A percentile compares a stretch with the other conserved stretches of the same genome.
Conservation (phyloP, 2,888 invertebrate genomes). For the Catocala fraxini region DNA sequence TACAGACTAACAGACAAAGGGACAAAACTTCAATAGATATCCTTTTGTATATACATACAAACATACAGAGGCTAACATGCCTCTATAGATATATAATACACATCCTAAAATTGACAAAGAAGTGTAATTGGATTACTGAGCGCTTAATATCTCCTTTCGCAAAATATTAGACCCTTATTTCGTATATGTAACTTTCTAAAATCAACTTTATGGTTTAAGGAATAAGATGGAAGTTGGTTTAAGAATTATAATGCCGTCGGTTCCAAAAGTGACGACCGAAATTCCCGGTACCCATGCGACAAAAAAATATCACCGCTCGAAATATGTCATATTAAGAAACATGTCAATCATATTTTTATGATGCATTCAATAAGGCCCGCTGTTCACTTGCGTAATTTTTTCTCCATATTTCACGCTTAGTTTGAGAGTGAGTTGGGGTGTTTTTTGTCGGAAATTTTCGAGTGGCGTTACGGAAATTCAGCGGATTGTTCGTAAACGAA, state of each 20-base stretch:
- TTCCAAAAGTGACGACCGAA: conserved; percentile 31
- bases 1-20: conserved; percentile 71
- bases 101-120: conserved; percentile 85
- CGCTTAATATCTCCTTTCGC: conserved; percentile 80
- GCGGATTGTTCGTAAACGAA: conserved; percentile 55
- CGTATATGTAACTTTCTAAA: conserved; percentile 14
- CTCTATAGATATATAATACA: conserved; percentile 85
- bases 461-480: conserved; percentile 64
- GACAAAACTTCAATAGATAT: conserved; percentile 74
- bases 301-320: conserved; percentile 87
- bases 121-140: conserved; percentile 85
- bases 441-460: conserved; percentile 70
- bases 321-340: conserved; percentile 87
- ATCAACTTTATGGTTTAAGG: fast-evolving
- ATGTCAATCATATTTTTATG: conserved; percentile 88
- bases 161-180: conserved; percentile 59
- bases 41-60: conserved; percentile 76
- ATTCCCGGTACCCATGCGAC: conserved; percentile 72
- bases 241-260: conserved; percentile 16
- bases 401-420: conserved; percentile 83
- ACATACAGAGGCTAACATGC: conserved; percentile 76
- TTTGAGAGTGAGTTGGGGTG: conserved; percentile 68
- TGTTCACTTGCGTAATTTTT: conserved; percentile 85
- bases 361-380: conserved; percentile 77
- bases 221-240: conserved; percentile 21